Evolutionary conservation across 1,140 invertebrate genomes (phyloP), one percentile per base, ranked within the genome.

Genomic region (Pogonus chalceus): DNA sequence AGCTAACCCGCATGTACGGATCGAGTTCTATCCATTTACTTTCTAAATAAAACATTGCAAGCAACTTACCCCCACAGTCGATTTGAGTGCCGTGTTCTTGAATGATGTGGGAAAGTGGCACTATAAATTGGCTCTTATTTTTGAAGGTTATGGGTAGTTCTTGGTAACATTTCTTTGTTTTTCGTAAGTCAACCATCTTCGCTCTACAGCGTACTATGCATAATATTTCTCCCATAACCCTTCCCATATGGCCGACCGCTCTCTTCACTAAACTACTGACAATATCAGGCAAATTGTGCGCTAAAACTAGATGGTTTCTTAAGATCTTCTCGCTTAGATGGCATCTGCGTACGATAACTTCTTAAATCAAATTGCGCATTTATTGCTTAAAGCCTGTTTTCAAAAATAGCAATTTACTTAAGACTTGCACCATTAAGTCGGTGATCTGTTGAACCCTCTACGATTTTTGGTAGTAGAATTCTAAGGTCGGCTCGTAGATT

Each of bases 211-310:
- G 4, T 2, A 20, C 24, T 2, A 53, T 48, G 21, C 24, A 48
- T 31, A 23, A 31, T n/a, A 48, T 23, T 48, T 53, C 39, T 1
- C 52, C 52, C 20, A 48, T 21, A 21, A 48, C 22, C 16, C 37
- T 20, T 23, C 20, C 52, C 7, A 39, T 2, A 26, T 48, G 16
- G 9, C 52, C 52, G n/a, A n/a, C 24, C 18, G 9, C 31, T 35
- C n/a, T 35, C 9, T 35, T 35, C 9, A 35, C n/a, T n/a, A n/a
- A n/a, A n/a, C n/a, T n/a, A n/a, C n/a, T n/a, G n/a, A n/a, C n/a
- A n/a, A n/a, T n/a, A n/a, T n/a, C n/a, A n/a, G n/a, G n/a, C n/a
- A n/a, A n/a, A n/a, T n/a, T n/a, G n/a, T n/a, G n/a, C n/a, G n/a
- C n/a, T n/a, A n/a, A n/a, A n/a, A n/a, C n/a, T n/a, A n/a, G n/a